phyloP scores from a whole-genome alignment of 2,888 invertebrate species.

The Peribatodes rhomboidaria region DNA sequence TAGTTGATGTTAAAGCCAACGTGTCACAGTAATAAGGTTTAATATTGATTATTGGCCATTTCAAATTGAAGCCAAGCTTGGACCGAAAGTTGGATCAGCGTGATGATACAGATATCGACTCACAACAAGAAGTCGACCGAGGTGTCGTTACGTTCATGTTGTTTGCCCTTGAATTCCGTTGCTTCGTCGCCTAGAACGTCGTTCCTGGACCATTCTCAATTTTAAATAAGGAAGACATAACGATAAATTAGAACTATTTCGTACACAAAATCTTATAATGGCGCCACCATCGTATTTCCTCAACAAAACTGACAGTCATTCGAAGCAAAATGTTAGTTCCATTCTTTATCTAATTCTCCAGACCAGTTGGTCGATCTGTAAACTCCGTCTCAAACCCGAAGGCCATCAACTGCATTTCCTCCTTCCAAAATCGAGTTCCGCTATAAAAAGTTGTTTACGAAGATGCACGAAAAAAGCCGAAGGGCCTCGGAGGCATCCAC shows the following conservation, averaged over 20 bases:
- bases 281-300: background rate
- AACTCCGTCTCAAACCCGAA: conserved; percentile 42
- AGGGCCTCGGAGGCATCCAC: conserved; percentile 60
- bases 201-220: background rate
- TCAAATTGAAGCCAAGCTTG: too few relatives aligned
- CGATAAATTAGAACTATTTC: background rate
- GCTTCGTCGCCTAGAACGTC: background rate
- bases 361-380: background rate
- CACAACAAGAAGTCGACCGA: conserved; percentile 6
- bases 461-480: conserved; percentile 42
- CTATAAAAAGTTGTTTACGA: conserved; percentile 58
- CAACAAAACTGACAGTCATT: background rate
- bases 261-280: background rate
- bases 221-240: conserved; percentile 14
- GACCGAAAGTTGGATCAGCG: too few relatives aligned
- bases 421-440: conserved; percentile 58
- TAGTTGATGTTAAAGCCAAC: too few relatives aligned
- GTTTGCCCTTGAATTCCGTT: background rate
- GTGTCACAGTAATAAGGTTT: too few relatives aligned
- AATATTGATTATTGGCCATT: too few relatives aligned
- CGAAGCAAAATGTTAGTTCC: background rate
- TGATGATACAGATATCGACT: too few relatives aligned
- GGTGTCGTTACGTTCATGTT: conserved; percentile 2
- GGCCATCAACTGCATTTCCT: conserved; percentile 62
- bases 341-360: background rate